Conservation (phyloP, 2,113 vertebrate genomes). For the Charina bottae region DNA sequence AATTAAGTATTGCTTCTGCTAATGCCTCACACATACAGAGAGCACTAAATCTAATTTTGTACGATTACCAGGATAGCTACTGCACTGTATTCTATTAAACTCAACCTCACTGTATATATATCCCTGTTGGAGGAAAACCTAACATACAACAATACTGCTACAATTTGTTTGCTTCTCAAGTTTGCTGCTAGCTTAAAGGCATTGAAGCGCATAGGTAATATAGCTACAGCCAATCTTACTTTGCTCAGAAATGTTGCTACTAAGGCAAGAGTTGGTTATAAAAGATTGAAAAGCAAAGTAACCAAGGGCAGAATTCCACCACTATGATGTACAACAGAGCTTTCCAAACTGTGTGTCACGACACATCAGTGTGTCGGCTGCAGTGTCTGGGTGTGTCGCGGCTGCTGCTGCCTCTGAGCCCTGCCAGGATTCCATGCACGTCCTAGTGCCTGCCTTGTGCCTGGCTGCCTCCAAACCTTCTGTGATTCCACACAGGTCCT, state of each 20-base stretch:
- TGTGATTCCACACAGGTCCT: no score
- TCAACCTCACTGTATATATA: background rate
- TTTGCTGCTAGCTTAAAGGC: no score
- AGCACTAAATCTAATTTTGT: background rate
- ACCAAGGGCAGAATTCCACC: background rate
- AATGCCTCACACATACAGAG: background rate
- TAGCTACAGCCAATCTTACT: background rate
- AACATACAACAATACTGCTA: background rate
- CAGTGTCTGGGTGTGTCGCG: no score
- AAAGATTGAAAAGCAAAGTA: background rate
- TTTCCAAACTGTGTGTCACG: no score
- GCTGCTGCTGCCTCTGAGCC: no score
- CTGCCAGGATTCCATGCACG: no score
- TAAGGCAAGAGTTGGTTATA: background rate
- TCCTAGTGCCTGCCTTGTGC: no score
- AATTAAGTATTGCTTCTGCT: background rate
- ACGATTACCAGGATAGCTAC: background rate
- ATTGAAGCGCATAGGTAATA: background rate
- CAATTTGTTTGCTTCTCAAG: background rate
- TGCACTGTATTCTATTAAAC: background rate
- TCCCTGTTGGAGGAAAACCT: no score
- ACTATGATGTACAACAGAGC: no score
- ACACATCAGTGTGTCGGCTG: no score
- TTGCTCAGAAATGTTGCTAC: background rate
- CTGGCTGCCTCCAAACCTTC: no score